Evolutionary conservation across 2,113 vertebrate species (phyloP), one percentile per base, ranked within the genome.

Genomic region (Syrrhaptes paradoxus): DNA sequence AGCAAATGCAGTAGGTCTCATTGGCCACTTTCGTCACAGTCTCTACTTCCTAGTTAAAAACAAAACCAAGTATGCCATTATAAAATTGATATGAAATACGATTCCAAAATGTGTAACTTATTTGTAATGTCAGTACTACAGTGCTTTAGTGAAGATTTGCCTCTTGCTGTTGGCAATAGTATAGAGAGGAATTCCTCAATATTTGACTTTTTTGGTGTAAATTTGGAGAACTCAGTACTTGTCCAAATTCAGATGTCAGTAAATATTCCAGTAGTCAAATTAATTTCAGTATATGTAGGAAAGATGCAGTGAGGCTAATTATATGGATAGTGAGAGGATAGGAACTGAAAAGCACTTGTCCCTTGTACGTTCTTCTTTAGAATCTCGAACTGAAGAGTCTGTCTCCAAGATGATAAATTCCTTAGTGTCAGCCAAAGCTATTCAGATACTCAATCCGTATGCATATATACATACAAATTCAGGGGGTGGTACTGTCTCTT

Each of bases 291-390:
- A 0, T 24, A 65, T 55, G 28, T 29, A 32, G 18, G 31, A 77
- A 78, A 78, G 24, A 61, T 78, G 6, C 32, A 61, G 1, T 41
- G 61, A 46, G 31, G 16, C 29, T 78, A 78, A 25, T 59, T 28
- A 19, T 59, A 55, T 0, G 0, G 54, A 2, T 49, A 25, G n/a
- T 58, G 24, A n/a, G 36, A 59, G n/a, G n/a, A 32, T 3, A 19
- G 59, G 21, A 89, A 59, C 31, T n/a, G 29, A 49, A 68, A 82
- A 85, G 5, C 26, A 31, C 6, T 66, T 58, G 77, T 6, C 19
- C 22, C 6, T 6, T 32, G 5, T 62, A 25, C 1, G 1, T 49
- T 32, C 41, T 32, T 36, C 18, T 91, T 76, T 11, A 59, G 46
- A 88, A 63, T 59, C 9, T 51, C 28, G 9, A 65, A 41, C 25